Conservation (phyloP, 2,113 vertebrate genomes). For the Corythoichthys intestinalis region DNA sequence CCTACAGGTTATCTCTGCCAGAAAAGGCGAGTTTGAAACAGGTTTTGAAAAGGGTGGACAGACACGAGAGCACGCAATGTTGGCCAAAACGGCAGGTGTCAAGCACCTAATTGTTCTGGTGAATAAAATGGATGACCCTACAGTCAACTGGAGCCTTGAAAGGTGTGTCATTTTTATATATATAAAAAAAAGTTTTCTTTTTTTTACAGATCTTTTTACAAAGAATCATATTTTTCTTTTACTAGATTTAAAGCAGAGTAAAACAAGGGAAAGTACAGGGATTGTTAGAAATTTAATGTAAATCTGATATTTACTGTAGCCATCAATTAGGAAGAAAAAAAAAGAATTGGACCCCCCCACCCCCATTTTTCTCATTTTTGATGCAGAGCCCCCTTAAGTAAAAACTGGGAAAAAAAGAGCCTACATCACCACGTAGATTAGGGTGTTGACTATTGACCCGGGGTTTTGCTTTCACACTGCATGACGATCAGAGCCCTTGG, state of each 20-base stretch:
- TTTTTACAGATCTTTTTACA: no score
- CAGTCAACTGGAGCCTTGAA: slow-evolving; percentile 97
- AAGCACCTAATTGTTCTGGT: slow-evolving; percentile 97
- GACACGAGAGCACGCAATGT: slow-evolving; percentile 96
- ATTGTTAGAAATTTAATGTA: background rate
- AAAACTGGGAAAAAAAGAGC: no score
- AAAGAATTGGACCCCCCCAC: background rate
- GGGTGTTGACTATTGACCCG: no score
- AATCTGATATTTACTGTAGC: background rate
- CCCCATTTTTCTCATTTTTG: background rate
- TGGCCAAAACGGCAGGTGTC: slow-evolving; percentile 97
- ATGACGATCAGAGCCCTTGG: no score
- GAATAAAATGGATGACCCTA: slow-evolving; percentile 99
- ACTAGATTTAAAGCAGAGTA: background rate
- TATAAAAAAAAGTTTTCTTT: no score
- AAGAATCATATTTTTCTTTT: background rate
- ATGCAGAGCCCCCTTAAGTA: no score
- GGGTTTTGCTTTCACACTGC: no score
- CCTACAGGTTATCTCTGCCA: slow-evolving; percentile 94
- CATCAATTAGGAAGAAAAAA: no score
- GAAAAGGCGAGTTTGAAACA: slow-evolving; percentile 99
- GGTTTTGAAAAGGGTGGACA: slow-evolving; percentile 99
- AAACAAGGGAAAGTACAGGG: background rate
- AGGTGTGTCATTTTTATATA: slow-evolving; percentile 66
- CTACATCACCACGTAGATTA: no score